Evolutionary conservation across 2,113 vertebrate species (phyloP).

Genomic region (Xerus inauris): DNA sequence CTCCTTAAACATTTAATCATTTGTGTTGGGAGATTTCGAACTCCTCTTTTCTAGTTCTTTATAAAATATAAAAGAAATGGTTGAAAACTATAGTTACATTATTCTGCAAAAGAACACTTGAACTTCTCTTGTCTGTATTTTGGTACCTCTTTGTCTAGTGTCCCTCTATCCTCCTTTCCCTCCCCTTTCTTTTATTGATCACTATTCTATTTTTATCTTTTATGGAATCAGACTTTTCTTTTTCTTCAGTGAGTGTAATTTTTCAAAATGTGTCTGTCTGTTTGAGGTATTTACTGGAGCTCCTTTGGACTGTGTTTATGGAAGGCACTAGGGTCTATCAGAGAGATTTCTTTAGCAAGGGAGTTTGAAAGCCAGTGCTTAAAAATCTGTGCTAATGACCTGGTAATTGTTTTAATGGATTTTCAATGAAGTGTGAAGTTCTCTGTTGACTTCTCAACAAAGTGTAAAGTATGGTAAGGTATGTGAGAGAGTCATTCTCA

Average conservation of each 20-base stretch:
- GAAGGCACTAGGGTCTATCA: conserved; percentile 12
- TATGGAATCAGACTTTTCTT: neutral
- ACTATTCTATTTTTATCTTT: neutral
- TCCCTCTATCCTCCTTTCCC: neutral
- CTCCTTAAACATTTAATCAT: neutral
- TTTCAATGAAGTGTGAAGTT: conserved; percentile 79
- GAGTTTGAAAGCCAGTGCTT: conserved; percentile 62
- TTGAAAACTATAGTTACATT: neutral
- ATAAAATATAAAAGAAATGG: neutral
- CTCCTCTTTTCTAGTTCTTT: neutral
- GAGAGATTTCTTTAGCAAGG: conserved; percentile 43
- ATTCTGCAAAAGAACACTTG: neutral
- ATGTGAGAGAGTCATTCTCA: conserved; percentile 63
- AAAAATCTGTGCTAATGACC: conserved; percentile 68
- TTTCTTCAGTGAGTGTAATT: neutral
- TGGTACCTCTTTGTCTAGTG: neutral
- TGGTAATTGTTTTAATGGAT: conserved; percentile 80
- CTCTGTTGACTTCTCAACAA: conserved; percentile 72
- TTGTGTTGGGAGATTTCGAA: neutral
- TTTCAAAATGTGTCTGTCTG: conserved; percentile 2
- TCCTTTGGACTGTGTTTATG: neutral
- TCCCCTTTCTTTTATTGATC: neutral
- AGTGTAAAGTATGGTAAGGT: conserved; percentile 68
- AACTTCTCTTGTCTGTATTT: neutral
- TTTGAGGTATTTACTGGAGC: neutral